phyloP scores from a whole-genome alignment of 1,140 invertebrate species.

The Zaprionus camerounensis region DNA sequence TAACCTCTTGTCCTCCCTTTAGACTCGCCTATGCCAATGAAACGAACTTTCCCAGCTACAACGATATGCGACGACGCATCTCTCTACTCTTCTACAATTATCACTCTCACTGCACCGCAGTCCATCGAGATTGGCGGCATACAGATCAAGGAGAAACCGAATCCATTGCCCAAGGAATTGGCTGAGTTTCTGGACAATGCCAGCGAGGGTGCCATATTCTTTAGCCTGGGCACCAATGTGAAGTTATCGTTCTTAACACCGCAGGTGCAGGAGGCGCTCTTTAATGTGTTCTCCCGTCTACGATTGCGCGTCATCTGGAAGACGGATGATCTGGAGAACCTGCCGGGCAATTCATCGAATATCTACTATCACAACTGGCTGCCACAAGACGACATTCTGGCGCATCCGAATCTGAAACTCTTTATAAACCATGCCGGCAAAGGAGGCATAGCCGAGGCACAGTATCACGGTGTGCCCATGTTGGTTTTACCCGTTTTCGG shows the following conservation, averaged over 20 bases:
- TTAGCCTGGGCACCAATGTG: conserved; percentile 86
- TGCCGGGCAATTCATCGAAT: conserved; percentile 85
- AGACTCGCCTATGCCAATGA: conserved; percentile 33
- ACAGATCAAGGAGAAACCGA: conserved; percentile 68
- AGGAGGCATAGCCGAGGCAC: conserved; percentile 85
- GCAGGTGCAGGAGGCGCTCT: conserved; percentile 76
- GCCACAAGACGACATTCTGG: conserved; percentile 85
- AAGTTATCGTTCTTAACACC: conserved; percentile 74
- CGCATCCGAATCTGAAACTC: conserved; percentile 83
- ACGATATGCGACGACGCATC: conserved; percentile 24
- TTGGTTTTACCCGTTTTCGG: conserved; percentile 84
- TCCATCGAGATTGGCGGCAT: conserved; percentile 81
- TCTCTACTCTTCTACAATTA: conserved; percentile 54
- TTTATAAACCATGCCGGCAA: conserved; percentile 86
- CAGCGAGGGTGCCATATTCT: conserved; percentile 86
- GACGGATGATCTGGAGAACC: conserved; percentile 68
- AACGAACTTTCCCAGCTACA: conserved; percentile 32
- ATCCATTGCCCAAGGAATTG: conserved; percentile 70
- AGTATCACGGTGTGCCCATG: conserved; percentile 85
- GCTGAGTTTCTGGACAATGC: conserved; percentile 83
- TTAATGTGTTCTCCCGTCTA: conserved; percentile 84
- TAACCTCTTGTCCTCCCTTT: not conserved
- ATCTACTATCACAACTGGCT: conserved; percentile 86
- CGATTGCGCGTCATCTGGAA: conserved; percentile 85
- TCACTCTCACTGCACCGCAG: conserved; percentile 62